Percentiles rank a stretch among this genome's conserved stretches.
Conservation (phyloP, 2,113 vertebrate species). For the Carassius gibelio region DNA sequence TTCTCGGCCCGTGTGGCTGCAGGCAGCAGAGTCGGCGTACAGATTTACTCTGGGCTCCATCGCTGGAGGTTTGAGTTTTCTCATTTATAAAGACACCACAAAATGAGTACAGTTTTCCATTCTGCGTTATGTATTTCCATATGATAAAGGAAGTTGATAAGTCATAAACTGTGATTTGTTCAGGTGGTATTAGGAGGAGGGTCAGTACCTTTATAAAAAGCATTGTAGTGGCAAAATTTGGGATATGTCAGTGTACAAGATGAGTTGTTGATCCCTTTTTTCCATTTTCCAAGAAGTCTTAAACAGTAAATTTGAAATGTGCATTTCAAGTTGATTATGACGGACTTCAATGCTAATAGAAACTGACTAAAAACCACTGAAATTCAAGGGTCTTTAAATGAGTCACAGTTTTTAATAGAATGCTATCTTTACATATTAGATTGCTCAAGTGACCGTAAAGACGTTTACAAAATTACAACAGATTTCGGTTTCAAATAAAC, state of each 20-base stretch:
- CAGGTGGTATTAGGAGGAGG: not conserved
- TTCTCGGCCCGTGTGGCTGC: conserved; percentile 87
- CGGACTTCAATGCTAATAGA: not conserved
- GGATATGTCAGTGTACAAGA: not conserved
- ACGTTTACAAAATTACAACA: not conserved
- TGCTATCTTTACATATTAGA: not conserved
- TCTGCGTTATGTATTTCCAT: not conserved
- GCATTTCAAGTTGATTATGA: not conserved
- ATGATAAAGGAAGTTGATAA: not conserved
- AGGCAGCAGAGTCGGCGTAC: conserved; percentile 92
- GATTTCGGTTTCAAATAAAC: too few relatives aligned
- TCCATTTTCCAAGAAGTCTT: not conserved
- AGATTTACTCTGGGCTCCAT: conserved; percentile 93
- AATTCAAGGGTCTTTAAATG: not conserved
- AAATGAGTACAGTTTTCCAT: not conserved
- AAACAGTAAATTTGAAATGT: not conserved
- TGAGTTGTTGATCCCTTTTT: too few relatives aligned
- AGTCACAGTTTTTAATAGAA: too few relatives aligned
- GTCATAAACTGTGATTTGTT: not conserved
- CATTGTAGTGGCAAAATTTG: not conserved
- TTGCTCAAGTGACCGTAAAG: not conserved
- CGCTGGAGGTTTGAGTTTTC: conserved; percentile 74
- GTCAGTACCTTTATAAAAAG: not conserved
- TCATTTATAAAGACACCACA: not conserved
- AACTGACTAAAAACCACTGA: not conserved